Base-by-base conservation (phyloP, 2,888 invertebrate genomes). In the Erebia epiphron region DNA sequence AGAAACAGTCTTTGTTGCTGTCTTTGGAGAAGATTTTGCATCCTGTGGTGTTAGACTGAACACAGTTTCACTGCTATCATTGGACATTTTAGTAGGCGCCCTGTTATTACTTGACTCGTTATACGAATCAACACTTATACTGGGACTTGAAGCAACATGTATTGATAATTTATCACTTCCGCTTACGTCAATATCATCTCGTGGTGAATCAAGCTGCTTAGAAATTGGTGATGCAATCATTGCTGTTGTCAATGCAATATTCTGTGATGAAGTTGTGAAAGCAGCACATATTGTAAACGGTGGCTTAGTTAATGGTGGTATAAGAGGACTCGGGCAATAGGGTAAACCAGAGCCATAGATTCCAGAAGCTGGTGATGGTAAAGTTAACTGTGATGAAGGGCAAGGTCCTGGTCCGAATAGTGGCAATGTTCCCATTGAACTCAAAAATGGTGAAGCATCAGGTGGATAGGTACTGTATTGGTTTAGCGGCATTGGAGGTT, bases 241-340 rank as follows among this genome's bases (percentile, higher is more conserved):
- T 1, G 97, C 96, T 11, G 97, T 96, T 0, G 97, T 97, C 13
- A 97, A 87, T 1, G 97, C 97, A 92, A 97, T 95, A 80, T 97
- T 97, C 83, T 97, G 97, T 70, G 96, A 96, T 0, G 97, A 96
- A 9, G 97, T 96, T 1, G 97, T 97, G 82, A 97, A 97, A 2
- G 97, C 96, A 8, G 97, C 97, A 82, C 96, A 96, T 0, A 95
- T 89, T 21, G 95, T 94, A 77, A 87, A 89, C 10, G 83, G 73
- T 4, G 88, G 84, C 77, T 96, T 95, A 11, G 93, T 82, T 41
- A 94, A 83, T 10, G 95, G 94, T 52, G 94, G 94, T 76, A 95
- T 83, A 62, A 95, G 85, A 66, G 94, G 88, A 73, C 85, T 81
- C 8, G 94, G 87, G 62, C 94, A 87, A 81, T 95, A 96, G 0